Evolutionary conservation across 2,113 vertebrate genomes (phyloP), one percentile per base, ranked within the genome.

Genomic region (Eubucco bourcierii): DNA sequence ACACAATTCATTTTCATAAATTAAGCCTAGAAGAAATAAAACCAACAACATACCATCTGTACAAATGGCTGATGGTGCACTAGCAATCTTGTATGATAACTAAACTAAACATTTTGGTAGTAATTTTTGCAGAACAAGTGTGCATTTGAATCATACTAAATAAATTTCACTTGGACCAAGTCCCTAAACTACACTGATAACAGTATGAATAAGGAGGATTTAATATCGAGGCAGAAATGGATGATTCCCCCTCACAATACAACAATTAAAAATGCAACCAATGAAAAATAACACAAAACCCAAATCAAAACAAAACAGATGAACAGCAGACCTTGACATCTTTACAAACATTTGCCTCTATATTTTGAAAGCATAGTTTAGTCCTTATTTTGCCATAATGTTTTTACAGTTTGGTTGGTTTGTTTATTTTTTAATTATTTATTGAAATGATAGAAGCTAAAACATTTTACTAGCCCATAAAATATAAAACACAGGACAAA

Each of bases 1-100:
- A 37, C 99, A 99, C 31, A 86, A 76, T 11, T 96, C 98, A 5
- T 98, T 98, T 92, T 99, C 98, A 44, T 98, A 98, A 96, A 99
- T 98, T 75, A 99, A 96, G 44, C 98, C 99, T 99, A 95, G 37
- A 89, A 86, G n/a, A 60, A 91, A 94, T 18, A 88, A 74, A 82
- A 39, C 34, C 46, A 41, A n/a, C 31, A 66, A 21, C 15, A 18
- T 83, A 80, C 75, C 33, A 59, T 25, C 31, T 56, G 15, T 37
- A 50, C 12, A 56, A 64, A 59, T 13, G 9, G 21, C 27, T 61
- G 20, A 29, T 13, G 15, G 5, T 60, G 1, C 6, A 53, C 20
- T 53, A 60, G n/a, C 8, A 73, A 20, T 34, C 15, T 52, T 1
- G 2, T 7, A 41, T 12, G 4, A 44, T 13, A 76, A 65, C 4